Percentiles rank a stretch among this genome's conserved stretches.
Conservation (phyloP, 2,797 vertebrate species). For the Bovichtus variegatus region DNA sequence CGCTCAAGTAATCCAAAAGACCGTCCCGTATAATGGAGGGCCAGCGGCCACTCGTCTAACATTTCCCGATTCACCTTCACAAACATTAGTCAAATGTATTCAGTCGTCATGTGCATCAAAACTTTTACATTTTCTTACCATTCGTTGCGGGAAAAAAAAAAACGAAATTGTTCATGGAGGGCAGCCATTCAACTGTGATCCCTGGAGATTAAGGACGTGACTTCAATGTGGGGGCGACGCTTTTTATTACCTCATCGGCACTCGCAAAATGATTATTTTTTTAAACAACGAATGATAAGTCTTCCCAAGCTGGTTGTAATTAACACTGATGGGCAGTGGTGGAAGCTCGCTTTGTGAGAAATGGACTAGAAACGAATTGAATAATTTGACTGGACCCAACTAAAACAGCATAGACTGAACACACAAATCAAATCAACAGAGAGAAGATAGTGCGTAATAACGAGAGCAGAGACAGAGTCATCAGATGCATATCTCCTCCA, state of each 20-base stretch:
- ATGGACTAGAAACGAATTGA: constrained; percentile 20
- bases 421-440: constrained; percentile 60
- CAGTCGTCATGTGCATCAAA: background rate
- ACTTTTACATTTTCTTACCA: background rate
- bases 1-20: constrained; percentile 45
- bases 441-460: constrained; percentile 42
- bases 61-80: background rate
- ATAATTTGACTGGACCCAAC: constrained; percentile 27
- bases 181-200: too few relatives aligned
- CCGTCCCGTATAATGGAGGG: constrained; percentile 17
- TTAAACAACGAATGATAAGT: constrained; percentile 10
- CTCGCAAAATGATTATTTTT: constrained; percentile 11
- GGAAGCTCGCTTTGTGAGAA: constrained; percentile 18
- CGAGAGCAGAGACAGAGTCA: constrained; percentile 55
- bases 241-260: background rate
- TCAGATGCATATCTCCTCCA: constrained; percentile 57
- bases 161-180: background rate
- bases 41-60: background rate
- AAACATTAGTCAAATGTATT: background rate
- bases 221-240: background rate
- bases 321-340: background rate
- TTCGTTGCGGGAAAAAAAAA: constrained; percentile 1
- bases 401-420: constrained; percentile 49
- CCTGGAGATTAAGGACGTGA: background rate
- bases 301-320: constrained; percentile 19